Percentiles rank a stretch among this genome's conserved stretches.
Evolutionary conservation across 2,797 vertebrate genomes (phyloP).

Genomic region (Pseudocheirus occidentalis): DNA sequence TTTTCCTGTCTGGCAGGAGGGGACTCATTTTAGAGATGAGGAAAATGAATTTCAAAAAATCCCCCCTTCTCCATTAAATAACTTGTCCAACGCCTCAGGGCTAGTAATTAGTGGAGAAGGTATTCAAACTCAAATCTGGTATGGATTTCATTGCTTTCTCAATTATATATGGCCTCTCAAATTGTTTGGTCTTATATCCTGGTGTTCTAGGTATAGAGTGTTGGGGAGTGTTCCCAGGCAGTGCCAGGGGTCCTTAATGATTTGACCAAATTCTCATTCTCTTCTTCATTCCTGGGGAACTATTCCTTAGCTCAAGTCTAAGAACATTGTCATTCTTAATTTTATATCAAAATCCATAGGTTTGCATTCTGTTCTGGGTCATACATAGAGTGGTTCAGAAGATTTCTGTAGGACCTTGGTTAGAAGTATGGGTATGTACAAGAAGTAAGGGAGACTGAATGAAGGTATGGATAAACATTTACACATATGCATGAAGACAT

Average conservation of each 20-base stretch:
- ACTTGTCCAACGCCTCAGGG: too few species aligned
- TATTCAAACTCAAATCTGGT: too few species aligned
- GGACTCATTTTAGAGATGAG: not conserved
- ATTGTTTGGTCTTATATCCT: too few species aligned
- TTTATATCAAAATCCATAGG: not conserved
- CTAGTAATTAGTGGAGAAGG: too few species aligned
- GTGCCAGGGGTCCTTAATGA: not conserved
- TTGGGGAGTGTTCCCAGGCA: too few species aligned
- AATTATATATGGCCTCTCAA: too few species aligned
- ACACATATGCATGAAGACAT: not conserved
- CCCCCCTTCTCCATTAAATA: too few species aligned
- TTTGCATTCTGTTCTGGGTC: not conserved
- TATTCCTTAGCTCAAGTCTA: not conserved
- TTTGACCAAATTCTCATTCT: not conserved
- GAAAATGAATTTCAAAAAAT: too few species aligned
- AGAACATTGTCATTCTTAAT: not conserved
- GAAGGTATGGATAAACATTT: not conserved
- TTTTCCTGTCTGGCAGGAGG: not conserved
- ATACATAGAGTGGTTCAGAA: not conserved
- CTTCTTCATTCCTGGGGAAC: not conserved
- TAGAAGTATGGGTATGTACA: too few species aligned
- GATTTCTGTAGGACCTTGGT: not conserved
- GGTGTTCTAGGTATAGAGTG: too few species aligned
- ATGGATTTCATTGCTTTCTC: too few species aligned
- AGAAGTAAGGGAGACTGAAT: not conserved